Percentiles rank a stretch among this genome's conserved stretches.
phyloP scores from a whole-genome alignment of 2,797 vertebrate species.

The Amniataba percoides region DNA sequence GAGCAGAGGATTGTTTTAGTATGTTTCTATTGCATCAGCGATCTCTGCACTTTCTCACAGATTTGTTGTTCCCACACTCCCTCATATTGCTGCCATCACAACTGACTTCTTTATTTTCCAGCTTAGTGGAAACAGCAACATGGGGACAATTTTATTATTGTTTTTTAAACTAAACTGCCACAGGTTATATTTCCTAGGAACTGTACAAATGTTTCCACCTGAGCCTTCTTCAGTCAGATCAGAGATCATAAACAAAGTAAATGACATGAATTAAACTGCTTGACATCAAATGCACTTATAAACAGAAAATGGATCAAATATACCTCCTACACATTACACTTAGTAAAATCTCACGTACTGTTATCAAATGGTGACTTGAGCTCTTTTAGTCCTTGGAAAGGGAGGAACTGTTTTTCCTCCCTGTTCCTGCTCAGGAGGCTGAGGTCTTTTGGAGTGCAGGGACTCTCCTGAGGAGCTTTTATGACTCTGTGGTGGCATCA shows the following conservation, averaged over 20 bases:
- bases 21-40: background rate
- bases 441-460: too few relatives aligned
- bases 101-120: constrained; percentile 10
- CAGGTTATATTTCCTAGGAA: background rate
- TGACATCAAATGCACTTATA: background rate
- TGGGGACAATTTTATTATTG: background rate
- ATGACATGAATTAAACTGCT: background rate
- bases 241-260: background rate
- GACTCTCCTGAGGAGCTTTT: too few relatives aligned
- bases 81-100: constrained; percentile 3
- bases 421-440: too few relatives aligned
- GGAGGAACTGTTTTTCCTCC: background rate
- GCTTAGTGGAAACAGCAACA: constrained; percentile 6
- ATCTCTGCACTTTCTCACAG: background rate
- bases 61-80: background rate
- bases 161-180: background rate
- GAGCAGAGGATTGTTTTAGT: background rate
- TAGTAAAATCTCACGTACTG: too few relatives aligned
- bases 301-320: background rate
- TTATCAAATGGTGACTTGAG: background rate
- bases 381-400: background rate
- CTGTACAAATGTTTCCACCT: background rate
- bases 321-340: background rate
- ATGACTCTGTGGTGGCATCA: too few relatives aligned
- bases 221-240: background rate